Evolutionary conservation across 37 sponge, comb jelly and placozoan genomes (phyloP), one percentile per base, ranked within the genome.

Genomic region (Halichondria panicea): DNA sequence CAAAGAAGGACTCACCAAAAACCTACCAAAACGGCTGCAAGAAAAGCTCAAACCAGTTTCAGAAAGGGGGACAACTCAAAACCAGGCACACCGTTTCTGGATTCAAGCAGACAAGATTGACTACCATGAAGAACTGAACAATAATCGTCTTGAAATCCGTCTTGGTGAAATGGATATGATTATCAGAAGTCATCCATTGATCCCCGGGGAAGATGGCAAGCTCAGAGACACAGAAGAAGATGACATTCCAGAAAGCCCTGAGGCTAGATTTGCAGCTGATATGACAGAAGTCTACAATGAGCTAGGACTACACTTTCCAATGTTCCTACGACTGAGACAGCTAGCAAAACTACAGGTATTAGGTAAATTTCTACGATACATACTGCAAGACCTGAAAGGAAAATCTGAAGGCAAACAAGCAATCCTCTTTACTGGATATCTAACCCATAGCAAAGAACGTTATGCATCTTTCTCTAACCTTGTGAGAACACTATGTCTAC

Each of bases 71-170:
- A 19, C 15, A 1, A 43, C 45, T 35, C 21, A 1, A 15, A 43
- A 34, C 35, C 35, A 74, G 2, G 50, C 59, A 0, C 57, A 66
- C 43, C 74, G 89, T 2, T 89, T 84, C 44, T 84, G 90, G 90
- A 84, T 89, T 44, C 81, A 88, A 77, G 89, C 89, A 2, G 90
- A 89, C 15, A 69, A 89, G 56, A 15, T 89, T 15, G 42, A 36
- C 0, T 84, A 75, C 38, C 11, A 42, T 38, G 22, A 11, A 9
- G 50, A 19, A 1, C 69, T 73, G 25, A 25, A 38, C 15, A 66
- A 57, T 4, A 55, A 70, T 31, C 39, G 30, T 19, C 12, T 78
- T 7, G 27, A 34, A 19, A 48, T 64, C 39, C 71, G 9, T 28
- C 8, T 89, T 6, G 39, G 46, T 18, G 66, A 68, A 21, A 61